Evolutionary conservation across 1,140 invertebrate genomes (phyloP).

Genomic region (Brachionus manjavacas): DNA sequence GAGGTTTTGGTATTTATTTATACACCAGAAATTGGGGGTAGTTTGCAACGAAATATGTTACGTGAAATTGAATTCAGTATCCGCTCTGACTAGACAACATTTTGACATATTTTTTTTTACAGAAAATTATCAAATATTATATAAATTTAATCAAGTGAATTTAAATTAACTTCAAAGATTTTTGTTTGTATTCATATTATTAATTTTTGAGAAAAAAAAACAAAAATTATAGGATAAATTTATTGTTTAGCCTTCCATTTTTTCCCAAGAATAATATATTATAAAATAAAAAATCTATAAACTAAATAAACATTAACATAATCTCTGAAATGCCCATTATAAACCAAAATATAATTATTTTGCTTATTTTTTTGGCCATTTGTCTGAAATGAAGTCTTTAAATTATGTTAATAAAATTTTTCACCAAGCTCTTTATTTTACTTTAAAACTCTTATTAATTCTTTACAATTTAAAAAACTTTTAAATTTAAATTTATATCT

Average conservation of each 20-base stretch:
- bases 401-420: slow-evolving; percentile 4
- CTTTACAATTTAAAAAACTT: neutral
- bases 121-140: no score
- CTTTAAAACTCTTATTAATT: neutral
- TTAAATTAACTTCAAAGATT: no score
- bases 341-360: neutral
- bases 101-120: no score
- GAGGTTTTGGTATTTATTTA: no score
- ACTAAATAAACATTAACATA: neutral
- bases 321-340: neutral
- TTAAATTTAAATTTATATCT: neutral
- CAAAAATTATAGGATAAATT: no score
- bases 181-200: no score
- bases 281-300: neutral
- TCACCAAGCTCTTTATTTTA: neutral
- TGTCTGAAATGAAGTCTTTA: neutral
- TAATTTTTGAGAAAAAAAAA: no score
- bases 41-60: no score
- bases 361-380: neutral
- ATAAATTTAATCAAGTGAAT: no score
- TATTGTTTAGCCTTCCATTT: neutral
- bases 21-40: no score
- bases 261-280: neutral
- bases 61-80: no score
- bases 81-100: no score